Evolutionary conservation across 2,113 vertebrate species (phyloP), one percentile per base, ranked within the genome.

Genomic region (Spea multiplicata): DNA sequence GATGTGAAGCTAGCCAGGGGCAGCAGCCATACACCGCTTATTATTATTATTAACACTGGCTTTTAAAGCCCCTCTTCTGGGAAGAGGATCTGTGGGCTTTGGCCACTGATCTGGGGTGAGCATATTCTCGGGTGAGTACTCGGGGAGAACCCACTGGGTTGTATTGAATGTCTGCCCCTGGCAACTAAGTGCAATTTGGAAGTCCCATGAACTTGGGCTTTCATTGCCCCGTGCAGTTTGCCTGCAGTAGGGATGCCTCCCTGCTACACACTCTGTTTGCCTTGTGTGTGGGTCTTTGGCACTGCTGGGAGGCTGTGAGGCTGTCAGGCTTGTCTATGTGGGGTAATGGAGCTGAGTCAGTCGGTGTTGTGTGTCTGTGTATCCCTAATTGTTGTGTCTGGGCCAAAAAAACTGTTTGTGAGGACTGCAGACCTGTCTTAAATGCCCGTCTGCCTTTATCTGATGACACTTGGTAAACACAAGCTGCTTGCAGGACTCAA

Each of bases 231-330:
- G 2, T 62, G 13, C 2, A 62, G 4, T 62, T 0, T 69, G 67
- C 46, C 8, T 49, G n/a, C 48, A 16, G 14, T 6, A 12, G 30
- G 59, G 8, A 61, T 61, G 2, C 14, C 61, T 64, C 61, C 61
- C 17, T 62, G 44, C 10, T 30, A 12, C 13, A 4, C 6, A 47
- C 45, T 49, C 8, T 73, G 55, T 61, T n/a, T 73, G 71, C 52
- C 44, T 12, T 73, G 53, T 46, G 44, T 16, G 10, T 47, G 53
- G 6, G 9, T 49, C 14, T 53, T 50, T 53, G 78, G 74, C 78
- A 30, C 30, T 13, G 75, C 69, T 81, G 77, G 83, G 78, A 82
- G 85, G 76, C 84, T 81, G 77, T 83, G 78, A 82, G 85, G 76
- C 84, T 73, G 81, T 76, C 16, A 30, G 48, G 49, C 8, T 3